Percentiles rank a stretch among this genome's conserved stretches.
phyloP scores from a whole-genome alignment of 2,113 vertebrate genomes.

The Mastomys coucha region DNA sequence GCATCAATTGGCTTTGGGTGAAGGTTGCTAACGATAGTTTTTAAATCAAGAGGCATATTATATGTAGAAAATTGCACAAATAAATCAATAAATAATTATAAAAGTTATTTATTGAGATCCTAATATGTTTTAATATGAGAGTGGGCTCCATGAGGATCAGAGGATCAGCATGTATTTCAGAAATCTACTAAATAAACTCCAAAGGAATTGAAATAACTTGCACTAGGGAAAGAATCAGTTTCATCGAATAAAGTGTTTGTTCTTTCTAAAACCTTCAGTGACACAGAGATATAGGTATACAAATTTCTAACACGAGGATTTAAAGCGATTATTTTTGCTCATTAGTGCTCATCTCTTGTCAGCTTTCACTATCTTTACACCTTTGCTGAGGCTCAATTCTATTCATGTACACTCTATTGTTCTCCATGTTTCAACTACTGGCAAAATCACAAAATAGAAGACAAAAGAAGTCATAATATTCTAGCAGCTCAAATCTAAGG shows the following conservation, averaged over 20 bases:
- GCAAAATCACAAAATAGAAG: slow-evolving; percentile 83
- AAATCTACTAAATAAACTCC: not conserved
- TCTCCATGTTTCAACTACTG: slow-evolving; percentile 78
- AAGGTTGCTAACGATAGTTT: not conserved
- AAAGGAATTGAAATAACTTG: slow-evolving; percentile 43
- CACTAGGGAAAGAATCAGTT: slow-evolving; percentile 42
- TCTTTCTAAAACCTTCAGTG: slow-evolving; percentile 51
- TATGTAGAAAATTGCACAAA: not conserved
- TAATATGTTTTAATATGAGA: not conserved
- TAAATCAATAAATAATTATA: slow-evolving; percentile 13
- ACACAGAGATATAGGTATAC: not conserved
- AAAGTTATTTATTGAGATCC: not conserved
- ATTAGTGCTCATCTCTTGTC: slow-evolving; percentile 75
- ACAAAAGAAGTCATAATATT: slow-evolving; percentile 84
- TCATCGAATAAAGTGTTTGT: slow-evolving; percentile 53
- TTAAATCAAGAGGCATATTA: not conserved
- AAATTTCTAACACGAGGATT: slow-evolving; percentile 70
- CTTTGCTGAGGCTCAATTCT: slow-evolving; percentile 76
- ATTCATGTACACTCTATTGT: slow-evolving; percentile 83
- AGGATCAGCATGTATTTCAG: not conserved
- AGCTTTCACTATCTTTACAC: slow-evolving; percentile 82
- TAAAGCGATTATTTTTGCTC: slow-evolving; percentile 74
- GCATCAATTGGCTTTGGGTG: not conserved
- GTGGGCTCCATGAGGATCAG: not conserved
- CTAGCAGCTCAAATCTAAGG: slow-evolving; percentile 81